Evolutionary conservation across 2,113 vertebrate genomes (phyloP).

Genomic region (Eidolon helvum): DNA sequence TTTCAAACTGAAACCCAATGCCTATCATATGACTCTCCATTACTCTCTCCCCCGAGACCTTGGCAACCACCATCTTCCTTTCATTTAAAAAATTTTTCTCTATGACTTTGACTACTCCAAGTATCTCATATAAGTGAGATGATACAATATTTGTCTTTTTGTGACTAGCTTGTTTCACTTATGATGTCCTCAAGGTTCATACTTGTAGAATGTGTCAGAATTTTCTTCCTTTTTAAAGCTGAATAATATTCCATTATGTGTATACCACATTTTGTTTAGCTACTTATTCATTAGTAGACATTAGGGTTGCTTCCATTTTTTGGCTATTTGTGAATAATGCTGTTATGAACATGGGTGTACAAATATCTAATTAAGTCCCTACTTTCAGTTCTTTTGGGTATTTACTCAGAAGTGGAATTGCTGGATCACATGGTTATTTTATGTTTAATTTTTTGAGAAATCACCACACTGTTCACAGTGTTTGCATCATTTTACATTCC

Average conservation of each 20-base stretch:
- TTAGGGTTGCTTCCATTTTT: not conserved
- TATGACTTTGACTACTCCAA: not conserved
- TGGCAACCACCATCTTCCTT: not conserved
- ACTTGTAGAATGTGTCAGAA: not conserved
- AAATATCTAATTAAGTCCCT: not conserved
- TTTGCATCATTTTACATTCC: slow-evolving; percentile 5
- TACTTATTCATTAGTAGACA: not conserved
- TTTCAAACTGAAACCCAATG: not conserved
- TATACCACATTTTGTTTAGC: not conserved
- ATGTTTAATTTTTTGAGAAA: slow-evolving; percentile 7
- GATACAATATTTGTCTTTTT: not conserved
- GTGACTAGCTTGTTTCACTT: not conserved
- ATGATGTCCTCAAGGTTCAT: not conserved
- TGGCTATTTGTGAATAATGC: not conserved
- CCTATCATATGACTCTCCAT: not conserved
- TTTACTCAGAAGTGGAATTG: not conserved
- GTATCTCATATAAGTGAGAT: not conserved
- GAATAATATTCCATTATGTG: not conserved
- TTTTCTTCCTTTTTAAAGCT: not conserved
- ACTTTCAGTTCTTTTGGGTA: not conserved
- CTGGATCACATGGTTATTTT: not conserved
- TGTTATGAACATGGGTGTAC: not conserved
- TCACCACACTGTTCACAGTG: not conserved
- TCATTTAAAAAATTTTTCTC: not conserved
- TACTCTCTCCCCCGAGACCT: not conserved